Percentiles rank a stretch among this genome's conserved stretches.
Conservation (phyloP, 2,113 vertebrate genomes). For the Serranochromis macrocephalus region DNA sequence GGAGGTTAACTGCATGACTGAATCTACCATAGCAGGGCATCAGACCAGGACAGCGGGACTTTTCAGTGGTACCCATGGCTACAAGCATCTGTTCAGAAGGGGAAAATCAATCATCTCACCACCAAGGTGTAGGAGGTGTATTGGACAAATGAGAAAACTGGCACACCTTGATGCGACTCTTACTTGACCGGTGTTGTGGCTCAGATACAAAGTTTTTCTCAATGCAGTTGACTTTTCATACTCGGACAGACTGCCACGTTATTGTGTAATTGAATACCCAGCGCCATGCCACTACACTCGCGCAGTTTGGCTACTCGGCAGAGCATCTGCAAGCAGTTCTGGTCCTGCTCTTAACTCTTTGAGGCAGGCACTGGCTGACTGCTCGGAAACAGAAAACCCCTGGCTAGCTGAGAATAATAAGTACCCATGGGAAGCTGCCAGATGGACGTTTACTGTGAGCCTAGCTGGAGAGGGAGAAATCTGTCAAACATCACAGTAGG, state of each 20-base stretch:
- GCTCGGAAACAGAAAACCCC: conserved; percentile 65
- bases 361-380: conserved; percentile 45
- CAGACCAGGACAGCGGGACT: conserved; percentile 23
- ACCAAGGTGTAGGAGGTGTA: not conserved
- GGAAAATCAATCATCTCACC: conserved; percentile 37
- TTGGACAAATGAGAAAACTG: not conserved
- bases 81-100: conserved; percentile 38
- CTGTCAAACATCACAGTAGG: conserved; percentile 70
- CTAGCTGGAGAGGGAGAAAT: conserved; percentile 65
- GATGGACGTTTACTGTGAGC: conserved; percentile 74
- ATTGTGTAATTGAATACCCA: conserved; percentile 60
- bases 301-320: conserved; percentile 23
- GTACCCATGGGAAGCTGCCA: conserved; percentile 71
- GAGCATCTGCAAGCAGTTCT: conserved; percentile 56
- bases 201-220: not conserved
- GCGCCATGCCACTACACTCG: conserved; percentile 21
- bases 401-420: conserved; percentile 74
- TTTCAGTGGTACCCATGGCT: conserved; percentile 17
- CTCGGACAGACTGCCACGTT: not conserved
- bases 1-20: conserved; percentile 50
- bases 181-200: not conserved
- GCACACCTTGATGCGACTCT: not conserved
- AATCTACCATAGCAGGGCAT: conserved; percentile 18
- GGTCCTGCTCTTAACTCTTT: conserved; percentile 49
- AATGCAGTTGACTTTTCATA: not conserved